Evolutionary conservation across 1,140 invertebrate genomes (phyloP).

Genomic region (Drosophila arizonae): DNA sequence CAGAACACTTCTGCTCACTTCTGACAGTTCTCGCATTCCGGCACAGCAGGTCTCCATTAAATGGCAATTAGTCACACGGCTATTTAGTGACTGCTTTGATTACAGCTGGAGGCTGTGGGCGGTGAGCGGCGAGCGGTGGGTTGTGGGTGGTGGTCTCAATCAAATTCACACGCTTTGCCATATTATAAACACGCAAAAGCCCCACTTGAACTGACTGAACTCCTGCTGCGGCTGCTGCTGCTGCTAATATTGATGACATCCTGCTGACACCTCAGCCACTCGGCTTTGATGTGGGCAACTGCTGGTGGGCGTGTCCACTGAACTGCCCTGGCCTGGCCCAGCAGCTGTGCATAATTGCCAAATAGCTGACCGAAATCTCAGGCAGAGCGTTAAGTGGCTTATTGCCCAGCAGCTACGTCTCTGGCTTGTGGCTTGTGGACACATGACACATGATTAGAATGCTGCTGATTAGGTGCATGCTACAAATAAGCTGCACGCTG

Average conservation of each 20-base stretch:
- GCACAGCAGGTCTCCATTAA: conserved; percentile 57
- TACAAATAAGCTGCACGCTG: neutral
- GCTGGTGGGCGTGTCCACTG: conserved; percentile 45
- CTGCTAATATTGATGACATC: conserved; percentile 46
- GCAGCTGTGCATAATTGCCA: conserved; percentile 71
- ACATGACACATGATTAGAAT: conserved; percentile 29
- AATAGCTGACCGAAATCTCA: conserved; percentile 57
- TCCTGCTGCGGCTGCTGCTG: conserved; percentile 28
- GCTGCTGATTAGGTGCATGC: neutral
- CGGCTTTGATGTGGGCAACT: conserved; percentile 61
- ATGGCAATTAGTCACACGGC: conserved; percentile 66
- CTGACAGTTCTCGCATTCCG: conserved; percentile 26
- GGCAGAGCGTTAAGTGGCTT: conserved; percentile 54
- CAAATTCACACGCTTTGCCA: conserved; percentile 70
- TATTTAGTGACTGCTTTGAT: conserved; percentile 38
- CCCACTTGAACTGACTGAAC: neutral
- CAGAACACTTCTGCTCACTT: neutral
- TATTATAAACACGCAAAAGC: conserved; percentile 60
- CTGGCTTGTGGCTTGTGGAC: conserved; percentile 17
- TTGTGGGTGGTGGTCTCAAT: conserved; percentile 29
- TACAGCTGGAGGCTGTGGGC: conserved; percentile 24
- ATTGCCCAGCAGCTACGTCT: conserved; percentile 17
- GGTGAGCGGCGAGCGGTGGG: conserved; percentile 20
- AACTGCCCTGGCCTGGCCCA: neutral
- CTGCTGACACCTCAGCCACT: conserved; percentile 61